Base-by-base conservation (phyloP, 2,797 vertebrate genomes). In the Gadopsis marmoratus region DNA sequence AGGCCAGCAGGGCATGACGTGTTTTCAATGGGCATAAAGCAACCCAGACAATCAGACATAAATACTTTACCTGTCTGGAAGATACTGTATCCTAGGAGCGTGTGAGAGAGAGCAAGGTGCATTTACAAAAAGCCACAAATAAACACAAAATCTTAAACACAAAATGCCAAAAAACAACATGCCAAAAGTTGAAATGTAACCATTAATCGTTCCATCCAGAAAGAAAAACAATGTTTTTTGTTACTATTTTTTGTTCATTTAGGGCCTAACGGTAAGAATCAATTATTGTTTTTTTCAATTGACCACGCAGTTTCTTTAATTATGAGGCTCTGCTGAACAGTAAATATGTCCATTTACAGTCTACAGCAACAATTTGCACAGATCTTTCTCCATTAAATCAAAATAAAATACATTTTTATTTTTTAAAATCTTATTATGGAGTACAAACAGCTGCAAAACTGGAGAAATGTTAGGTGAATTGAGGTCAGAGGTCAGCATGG, bases 1-100 rank as follows among this genome's bases (percentile, higher is more conserved):
- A 91, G 88, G 83, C 37, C 78, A 59, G 51, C 35, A 45, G 63
- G 74, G 58, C 76, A 78, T 54, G 31, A 48, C 54, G 23, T 61
- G 74, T 74, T 85, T 79, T 81, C 21, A 68, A 56, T 51, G 71
- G 67, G 21, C 78, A 72, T 23, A 55, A 8, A 26, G 68, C 26
- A 43, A 31, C 33, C 73, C 72, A 74, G 77, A 87, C 76, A 48
- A 23, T 50, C 33, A 86, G 67, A 66, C 56, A 58, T n/a, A 67
- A 53, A 78, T 62, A 48, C 51, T 64, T 68, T 55, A 71, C 43
- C 65, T 77, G 69, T 50, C 62, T 65, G 33, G 62, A 43, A n/a
- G 73, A 59, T 35, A 67, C 66, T 62, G 51, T 39, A 31, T 64
- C 55, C 17, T 9, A 7, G 7, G 23, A 3, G 33, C 37, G 45